Percentiles rank a stretch among this genome's conserved stretches.
Evolutionary conservation across 2,797 vertebrate species (phyloP).

Genomic region (Erethizon dorsatum): DNA sequence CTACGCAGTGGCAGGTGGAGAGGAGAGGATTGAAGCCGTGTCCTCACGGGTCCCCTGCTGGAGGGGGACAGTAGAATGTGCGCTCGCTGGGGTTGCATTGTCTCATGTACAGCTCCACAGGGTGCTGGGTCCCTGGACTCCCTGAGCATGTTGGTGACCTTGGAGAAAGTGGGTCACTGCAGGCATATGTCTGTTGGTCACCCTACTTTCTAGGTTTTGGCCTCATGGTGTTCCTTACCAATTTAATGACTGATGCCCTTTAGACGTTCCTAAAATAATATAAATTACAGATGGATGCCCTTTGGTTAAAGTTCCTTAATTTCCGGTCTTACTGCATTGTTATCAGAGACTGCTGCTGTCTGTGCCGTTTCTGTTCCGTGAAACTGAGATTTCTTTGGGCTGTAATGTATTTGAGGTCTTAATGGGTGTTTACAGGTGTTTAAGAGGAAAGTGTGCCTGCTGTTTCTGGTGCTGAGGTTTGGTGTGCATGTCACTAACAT

Average conservation of each 20-base stretch:
- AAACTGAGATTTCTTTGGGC: neutral
- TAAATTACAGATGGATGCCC: neutral
- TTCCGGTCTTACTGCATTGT: neutral
- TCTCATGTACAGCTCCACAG: too few species aligned
- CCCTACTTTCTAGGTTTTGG: too few species aligned
- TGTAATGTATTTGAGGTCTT: neutral
- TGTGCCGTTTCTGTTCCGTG: neutral
- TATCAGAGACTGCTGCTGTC: neutral
- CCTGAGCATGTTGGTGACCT: neutral
- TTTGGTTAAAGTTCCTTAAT: neutral
- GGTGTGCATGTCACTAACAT: neutral
- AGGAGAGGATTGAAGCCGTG: slow-evolving; percentile 29
- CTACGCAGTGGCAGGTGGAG: slow-evolving; percentile 33
- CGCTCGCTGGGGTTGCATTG: fast-evolving
- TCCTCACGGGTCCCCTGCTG: fast-evolving
- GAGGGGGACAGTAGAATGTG: neutral
- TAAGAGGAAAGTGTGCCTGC: neutral
- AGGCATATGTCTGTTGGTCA: neutral
- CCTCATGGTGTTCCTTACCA: neutral
- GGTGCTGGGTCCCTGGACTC: neutral
- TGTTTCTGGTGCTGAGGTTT: neutral
- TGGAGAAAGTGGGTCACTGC: neutral
- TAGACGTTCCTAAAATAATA: neutral
- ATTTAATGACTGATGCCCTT: neutral
- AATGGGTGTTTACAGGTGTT: neutral